Percentiles rank a stretch among this genome's conserved stretches.
Evolutionary conservation across 2,888 invertebrate species (phyloP).

Genomic region (Epinotia ramella): DNA sequence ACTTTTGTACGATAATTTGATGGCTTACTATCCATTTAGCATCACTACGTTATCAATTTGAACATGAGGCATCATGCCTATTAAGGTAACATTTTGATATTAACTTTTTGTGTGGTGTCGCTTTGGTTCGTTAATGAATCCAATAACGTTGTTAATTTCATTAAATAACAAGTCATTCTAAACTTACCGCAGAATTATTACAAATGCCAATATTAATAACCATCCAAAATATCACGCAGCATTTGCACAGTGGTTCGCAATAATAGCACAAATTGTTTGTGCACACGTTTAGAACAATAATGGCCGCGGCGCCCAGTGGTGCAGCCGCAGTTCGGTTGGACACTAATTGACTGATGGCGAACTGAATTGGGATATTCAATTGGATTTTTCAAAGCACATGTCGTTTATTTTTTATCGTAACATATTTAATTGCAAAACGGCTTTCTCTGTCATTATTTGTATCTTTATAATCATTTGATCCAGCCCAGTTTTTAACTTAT

Average conservation of each 20-base stretch:
- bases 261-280: constrained; percentile 69
- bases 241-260: constrained; percentile 59
- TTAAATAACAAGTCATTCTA: not conserved
- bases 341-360: constrained; percentile 41
- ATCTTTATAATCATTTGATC: not conserved
- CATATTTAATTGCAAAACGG: not conserved
- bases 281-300: constrained; percentile 60
- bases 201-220: constrained; percentile 53
- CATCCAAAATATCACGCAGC: constrained; percentile 53
- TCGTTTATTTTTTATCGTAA: not conserved
- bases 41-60: too few relatives aligned
- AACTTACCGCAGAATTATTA: constrained; percentile 8
- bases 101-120: not conserved
- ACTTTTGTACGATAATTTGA: too few relatives aligned
- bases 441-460: not conserved
- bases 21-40: too few relatives aligned
- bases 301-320: constrained; percentile 47
- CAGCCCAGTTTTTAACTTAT: too few relatives aligned
- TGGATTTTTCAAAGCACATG: constrained; percentile 35
- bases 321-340: constrained; percentile 43
- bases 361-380: constrained; percentile 32
- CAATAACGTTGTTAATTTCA: not conserved
- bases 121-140: not conserved
- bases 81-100: not conserved
- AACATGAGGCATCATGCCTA: too few relatives aligned